A percentile compares a stretch with the other conserved stretches of the same genome.
phyloP scores from a whole-genome alignment of 1,140 invertebrate species.

The Piezodorus guildinii region DNA sequence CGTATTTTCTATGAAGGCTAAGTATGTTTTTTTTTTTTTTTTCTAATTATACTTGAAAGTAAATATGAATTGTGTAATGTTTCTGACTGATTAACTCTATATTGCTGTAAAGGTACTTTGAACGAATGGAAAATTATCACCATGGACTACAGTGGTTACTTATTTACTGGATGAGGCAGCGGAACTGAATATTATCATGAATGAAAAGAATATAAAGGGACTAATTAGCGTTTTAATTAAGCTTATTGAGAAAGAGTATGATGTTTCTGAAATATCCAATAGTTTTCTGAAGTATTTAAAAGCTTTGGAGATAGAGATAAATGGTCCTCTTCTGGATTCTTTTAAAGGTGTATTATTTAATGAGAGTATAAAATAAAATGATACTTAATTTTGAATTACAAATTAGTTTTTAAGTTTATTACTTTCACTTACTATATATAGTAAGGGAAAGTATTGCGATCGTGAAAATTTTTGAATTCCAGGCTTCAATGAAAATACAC shows the following conservation, averaged over 20 bases:
- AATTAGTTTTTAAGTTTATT: too few relatives aligned
- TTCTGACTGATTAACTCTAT: background rate
- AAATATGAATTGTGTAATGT: background rate
- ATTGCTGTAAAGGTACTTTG: background rate
- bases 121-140: background rate
- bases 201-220: background rate
- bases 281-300: background rate
- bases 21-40: background rate
- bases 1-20: background rate
- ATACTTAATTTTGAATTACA: too few relatives aligned
- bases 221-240: background rate
- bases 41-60: background rate
- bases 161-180: background rate
- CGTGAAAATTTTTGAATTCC: too few relatives aligned
- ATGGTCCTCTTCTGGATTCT: background rate
- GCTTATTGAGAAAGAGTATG: background rate
- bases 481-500: too few relatives aligned
- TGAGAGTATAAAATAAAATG: too few relatives aligned
- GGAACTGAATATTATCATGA: background rate
- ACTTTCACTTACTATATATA: too few relatives aligned
- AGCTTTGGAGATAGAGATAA: background rate
- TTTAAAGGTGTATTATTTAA: constrained; percentile 8
- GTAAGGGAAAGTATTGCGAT: too few relatives aligned
- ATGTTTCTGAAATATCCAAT: background rate
- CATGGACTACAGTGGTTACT: background rate